Evolutionary conservation across 1,140 invertebrate genomes (phyloP).

Genomic region (Pinna nobilis): DNA sequence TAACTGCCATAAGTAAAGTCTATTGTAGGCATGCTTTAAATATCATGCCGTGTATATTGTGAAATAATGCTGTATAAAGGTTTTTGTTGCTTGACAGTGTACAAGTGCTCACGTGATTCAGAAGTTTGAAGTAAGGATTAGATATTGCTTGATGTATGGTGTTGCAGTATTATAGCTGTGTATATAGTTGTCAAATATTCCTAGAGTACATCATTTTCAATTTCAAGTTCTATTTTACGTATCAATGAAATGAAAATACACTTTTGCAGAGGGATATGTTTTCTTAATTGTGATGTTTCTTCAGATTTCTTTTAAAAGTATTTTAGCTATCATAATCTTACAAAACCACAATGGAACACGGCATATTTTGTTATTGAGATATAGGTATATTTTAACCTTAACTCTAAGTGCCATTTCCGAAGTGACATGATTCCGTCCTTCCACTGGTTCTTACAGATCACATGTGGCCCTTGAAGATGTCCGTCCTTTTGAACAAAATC

Average conservation of each 20-base stretch:
- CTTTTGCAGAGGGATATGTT: not conserved
- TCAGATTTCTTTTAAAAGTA: not conserved
- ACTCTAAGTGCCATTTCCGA: not conserved
- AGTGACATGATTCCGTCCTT: slow-evolving; percentile 16
- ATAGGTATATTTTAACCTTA: not conserved
- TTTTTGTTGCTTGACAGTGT: no score
- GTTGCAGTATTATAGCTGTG: no score
- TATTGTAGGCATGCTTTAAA: no score
- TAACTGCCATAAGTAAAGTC: no score
- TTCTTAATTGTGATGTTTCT: not conserved
- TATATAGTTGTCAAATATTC: no score
- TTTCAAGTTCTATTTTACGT: no score
- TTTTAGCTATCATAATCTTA: not conserved
- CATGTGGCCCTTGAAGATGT: slow-evolving; percentile 16
- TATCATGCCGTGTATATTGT: no score
- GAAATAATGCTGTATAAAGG: no score
- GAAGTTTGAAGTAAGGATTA: no score
- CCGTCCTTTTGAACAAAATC: slow-evolving; percentile 15
- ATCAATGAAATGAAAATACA: not conserved
- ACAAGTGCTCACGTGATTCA: no score
- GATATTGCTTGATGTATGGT: no score
- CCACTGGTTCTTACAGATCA: slow-evolving; percentile 21
- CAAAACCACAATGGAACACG: not conserved
- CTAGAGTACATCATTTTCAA: no score
- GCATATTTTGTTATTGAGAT: not conserved